A percentile compares a stretch with the other conserved stretches of the same genome.
Conservation (phyloP, 2,797 vertebrate genomes). For the Melanotaenia maccullochi region DNA sequence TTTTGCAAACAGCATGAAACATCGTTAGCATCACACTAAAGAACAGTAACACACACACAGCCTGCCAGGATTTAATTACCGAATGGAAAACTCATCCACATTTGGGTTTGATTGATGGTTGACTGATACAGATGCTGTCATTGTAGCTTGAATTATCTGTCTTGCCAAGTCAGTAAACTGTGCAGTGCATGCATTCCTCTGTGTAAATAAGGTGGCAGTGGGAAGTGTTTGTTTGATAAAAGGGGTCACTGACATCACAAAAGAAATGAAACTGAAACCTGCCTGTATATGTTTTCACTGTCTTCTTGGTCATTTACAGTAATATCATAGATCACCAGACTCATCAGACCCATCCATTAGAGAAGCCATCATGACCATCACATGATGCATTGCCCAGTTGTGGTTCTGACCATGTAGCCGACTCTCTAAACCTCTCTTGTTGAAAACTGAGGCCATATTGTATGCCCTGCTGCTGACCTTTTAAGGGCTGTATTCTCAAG, state of each 20-base stretch:
- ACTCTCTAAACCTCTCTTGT: background rate
- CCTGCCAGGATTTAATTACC: background rate
- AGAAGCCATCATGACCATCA: background rate
- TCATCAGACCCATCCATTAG: background rate
- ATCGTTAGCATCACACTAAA: background rate
- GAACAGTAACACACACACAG: background rate
- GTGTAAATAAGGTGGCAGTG: constrained; percentile 23
- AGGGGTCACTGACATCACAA: constrained; percentile 3
- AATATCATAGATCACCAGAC: background rate
- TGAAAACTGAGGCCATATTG: constrained; percentile 4
- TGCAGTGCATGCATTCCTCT: background rate
- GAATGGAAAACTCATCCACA: background rate
- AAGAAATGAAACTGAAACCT: constrained; percentile 66
- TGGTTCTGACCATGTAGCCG: background rate
- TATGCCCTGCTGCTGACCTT: background rate
- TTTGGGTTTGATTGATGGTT: background rate
- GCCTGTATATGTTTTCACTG: constrained; percentile 6
- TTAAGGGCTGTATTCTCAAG: background rate
- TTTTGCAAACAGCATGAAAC: too few relatives aligned
- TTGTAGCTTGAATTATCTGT: background rate
- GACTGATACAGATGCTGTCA: background rate
- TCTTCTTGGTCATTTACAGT: constrained; percentile 13
- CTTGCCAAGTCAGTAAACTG: background rate
- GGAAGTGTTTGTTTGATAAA: constrained; percentile 53
- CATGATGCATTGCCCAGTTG: background rate